Conservation (phyloP, 2,113 vertebrate species). For the Thunnus maccoyii region DNA sequence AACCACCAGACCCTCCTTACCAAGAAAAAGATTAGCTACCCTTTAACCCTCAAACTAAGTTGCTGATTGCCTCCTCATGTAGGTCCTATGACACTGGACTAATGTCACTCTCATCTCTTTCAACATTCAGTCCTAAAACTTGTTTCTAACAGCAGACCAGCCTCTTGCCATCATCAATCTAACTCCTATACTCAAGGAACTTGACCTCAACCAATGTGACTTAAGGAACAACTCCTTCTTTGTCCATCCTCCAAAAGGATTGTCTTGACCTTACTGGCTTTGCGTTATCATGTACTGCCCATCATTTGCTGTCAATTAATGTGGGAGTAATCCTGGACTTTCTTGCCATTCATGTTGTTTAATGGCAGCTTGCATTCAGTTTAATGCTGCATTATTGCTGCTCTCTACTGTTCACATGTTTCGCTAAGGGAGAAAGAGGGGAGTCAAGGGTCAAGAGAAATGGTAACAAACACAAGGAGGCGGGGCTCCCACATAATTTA, state of each 20-base stretch:
- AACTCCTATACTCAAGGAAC: not conserved
- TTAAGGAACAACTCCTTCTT: not conserved
- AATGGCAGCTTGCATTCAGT: not conserved
- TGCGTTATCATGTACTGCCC: not conserved
- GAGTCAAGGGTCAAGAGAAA: not conserved
- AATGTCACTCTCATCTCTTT: not conserved
- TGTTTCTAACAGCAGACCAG: not conserved
- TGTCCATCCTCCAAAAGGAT: not conserved
- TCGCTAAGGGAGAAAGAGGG: too few species aligned
- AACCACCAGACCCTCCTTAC: not conserved
- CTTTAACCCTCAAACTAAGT: conserved; percentile 11
- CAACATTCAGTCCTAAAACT: conserved; percentile 8
- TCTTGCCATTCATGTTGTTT: not conserved
- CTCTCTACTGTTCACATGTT: not conserved
- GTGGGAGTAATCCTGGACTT: not conserved
- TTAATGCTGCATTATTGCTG: not conserved
- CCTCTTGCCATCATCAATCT: conserved; percentile 6
- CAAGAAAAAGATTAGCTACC: not conserved
- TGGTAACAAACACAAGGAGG: not conserved
- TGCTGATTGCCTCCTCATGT: conserved; percentile 7
- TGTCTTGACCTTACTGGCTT: not conserved
- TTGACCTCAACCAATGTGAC: not conserved
- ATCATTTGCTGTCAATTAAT: not conserved
- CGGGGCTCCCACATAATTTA: not conserved
- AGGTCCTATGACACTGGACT: not conserved